Percentiles rank a stretch among this genome's conserved stretches.
Evolutionary conservation across 2,113 vertebrate species (phyloP).

Genomic region (Poeciliopsis turrubarensis): DNA sequence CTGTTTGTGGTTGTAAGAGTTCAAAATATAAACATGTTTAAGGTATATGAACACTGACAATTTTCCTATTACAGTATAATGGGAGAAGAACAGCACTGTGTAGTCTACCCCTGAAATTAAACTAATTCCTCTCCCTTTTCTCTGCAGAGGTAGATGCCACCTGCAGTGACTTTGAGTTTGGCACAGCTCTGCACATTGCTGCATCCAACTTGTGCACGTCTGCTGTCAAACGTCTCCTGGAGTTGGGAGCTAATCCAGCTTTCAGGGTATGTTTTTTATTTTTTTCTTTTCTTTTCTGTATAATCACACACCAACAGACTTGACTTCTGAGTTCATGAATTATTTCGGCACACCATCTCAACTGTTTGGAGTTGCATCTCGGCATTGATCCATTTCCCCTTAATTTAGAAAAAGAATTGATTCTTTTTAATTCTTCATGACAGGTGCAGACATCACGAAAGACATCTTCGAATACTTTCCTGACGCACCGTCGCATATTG

Average conservation of each 20-base stretch:
- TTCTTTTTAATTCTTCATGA: background rate
- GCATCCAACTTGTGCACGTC: slow-evolving; percentile 93
- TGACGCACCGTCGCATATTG: too few relatives aligned
- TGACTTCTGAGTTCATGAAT: background rate
- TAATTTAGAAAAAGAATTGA: background rate
- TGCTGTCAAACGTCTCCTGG: slow-evolving; percentile 90
- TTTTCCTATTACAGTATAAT: too few relatives aligned
- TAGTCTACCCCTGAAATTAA: background rate
- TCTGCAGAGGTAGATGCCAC: slow-evolving; percentile 92
- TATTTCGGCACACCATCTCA: background rate
- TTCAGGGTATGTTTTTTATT: slow-evolving; percentile 86
- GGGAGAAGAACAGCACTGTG: background rate
- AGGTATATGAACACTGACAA: too few relatives aligned
- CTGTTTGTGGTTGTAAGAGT: too few relatives aligned
- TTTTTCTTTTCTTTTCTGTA: background rate
- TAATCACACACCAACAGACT: background rate
- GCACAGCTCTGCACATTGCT: slow-evolving; percentile 95
- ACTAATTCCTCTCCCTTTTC: background rate
- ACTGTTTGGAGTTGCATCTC: background rate
- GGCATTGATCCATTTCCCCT: background rate
- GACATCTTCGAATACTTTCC: too few relatives aligned
- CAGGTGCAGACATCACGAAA: background rate
- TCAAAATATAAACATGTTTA: too few relatives aligned
- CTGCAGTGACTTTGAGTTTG: slow-evolving; percentile 97
- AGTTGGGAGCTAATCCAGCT: slow-evolving; percentile 93